Percentiles rank a stretch among this genome's conserved stretches.
Evolutionary conservation across 2,113 vertebrate species (phyloP).

Genomic region (Antennarius striatus): DNA sequence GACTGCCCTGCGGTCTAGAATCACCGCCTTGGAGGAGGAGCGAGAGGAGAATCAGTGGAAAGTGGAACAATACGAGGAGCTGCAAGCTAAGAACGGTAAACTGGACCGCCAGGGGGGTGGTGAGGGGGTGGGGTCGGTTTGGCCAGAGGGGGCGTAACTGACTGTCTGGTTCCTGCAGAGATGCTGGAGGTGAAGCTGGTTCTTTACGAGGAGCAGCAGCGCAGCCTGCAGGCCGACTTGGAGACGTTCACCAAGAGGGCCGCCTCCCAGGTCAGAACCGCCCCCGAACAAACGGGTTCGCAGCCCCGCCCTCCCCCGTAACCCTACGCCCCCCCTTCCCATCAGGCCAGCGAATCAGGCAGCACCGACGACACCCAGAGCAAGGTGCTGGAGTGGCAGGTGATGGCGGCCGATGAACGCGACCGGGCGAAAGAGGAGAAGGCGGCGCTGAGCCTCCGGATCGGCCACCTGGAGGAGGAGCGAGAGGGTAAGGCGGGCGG

Average conservation of each 20-base stretch:
- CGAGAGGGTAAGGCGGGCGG: slow-evolving; percentile 85
- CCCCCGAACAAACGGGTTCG: no score
- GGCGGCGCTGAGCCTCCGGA: slow-evolving; percentile 80
- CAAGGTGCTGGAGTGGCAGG: slow-evolving; percentile 90
- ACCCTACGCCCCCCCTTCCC: no score
- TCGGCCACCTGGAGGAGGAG: slow-evolving; percentile 91
- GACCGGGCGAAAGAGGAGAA: slow-evolving; percentile 85
- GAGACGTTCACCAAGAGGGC: slow-evolving; percentile 90
- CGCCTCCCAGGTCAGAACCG: slow-evolving; percentile 84
- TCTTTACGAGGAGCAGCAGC: slow-evolving; percentile 89
- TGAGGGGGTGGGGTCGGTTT: no score
- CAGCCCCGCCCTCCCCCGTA: background rate
- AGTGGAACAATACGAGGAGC: slow-evolving; percentile 80
- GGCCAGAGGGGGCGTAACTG: background rate
- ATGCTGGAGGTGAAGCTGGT: slow-evolving; percentile 85
- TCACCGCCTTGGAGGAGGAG: slow-evolving; percentile 83
- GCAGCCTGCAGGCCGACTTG: slow-evolving; percentile 88
- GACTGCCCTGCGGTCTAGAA: slow-evolving; percentile 68
- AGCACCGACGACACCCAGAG: slow-evolving; percentile 87
- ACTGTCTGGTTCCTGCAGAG: slow-evolving; percentile 63
- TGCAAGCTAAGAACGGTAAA: slow-evolving; percentile 84
- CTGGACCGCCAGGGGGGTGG: no score
- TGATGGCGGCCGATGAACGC: slow-evolving; percentile 79
- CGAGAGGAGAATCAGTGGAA: slow-evolving; percentile 82
- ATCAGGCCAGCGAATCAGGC: slow-evolving; percentile 87